Percentiles rank a stretch among this genome's conserved stretches.
phyloP scores from a whole-genome alignment of 2,888 invertebrate genomes.

The Scaptodrosophila latifasciaeformis region DNA sequence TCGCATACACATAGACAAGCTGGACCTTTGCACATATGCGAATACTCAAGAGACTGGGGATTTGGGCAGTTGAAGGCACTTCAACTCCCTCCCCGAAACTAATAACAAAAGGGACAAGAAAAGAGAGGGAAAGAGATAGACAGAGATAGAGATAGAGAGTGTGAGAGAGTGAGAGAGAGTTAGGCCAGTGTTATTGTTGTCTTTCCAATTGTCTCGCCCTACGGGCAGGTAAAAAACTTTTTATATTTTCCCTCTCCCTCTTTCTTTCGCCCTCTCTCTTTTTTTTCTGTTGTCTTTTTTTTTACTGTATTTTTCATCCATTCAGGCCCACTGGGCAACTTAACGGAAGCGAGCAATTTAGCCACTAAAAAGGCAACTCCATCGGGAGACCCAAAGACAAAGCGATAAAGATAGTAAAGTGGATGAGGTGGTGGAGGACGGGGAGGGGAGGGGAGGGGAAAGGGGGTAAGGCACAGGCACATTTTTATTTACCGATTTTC shows the following conservation, averaged over 20 bases:
- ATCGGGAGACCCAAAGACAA: not conserved
- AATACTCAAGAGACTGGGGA: too few species aligned
- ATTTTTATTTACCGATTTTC: slow-evolving; percentile 2
- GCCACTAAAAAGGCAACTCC: slow-evolving; percentile 53
- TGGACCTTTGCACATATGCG: too few species aligned
- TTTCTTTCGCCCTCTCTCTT: slow-evolving; percentile 12
- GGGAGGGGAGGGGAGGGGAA: too few species aligned
- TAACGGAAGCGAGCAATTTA: slow-evolving; percentile 66
- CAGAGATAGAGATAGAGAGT: too few species aligned
- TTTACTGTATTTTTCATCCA: slow-evolving; percentile 14
- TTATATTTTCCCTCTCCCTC: slow-evolving; percentile 6
- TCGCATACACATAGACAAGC: too few species aligned
- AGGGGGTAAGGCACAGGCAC: too few species aligned
- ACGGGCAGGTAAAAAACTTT: slow-evolving; percentile 20
- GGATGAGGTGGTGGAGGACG: not conserved
- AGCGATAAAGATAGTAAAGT: not conserved
- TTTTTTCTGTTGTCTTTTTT: slow-evolving; percentile 11
- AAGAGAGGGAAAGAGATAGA: too few species aligned
- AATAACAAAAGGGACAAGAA: too few species aligned
- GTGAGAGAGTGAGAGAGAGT: too few species aligned
- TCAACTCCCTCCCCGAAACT: too few species aligned
- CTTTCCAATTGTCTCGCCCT: slow-evolving; percentile 11
- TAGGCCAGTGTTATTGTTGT: slow-evolving; percentile 1
- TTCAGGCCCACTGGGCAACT: slow-evolving; percentile 55
- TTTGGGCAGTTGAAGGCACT: too few species aligned